Conservation (phyloP, 2,888 invertebrate species). For the Platypus cylindrus region DNA sequence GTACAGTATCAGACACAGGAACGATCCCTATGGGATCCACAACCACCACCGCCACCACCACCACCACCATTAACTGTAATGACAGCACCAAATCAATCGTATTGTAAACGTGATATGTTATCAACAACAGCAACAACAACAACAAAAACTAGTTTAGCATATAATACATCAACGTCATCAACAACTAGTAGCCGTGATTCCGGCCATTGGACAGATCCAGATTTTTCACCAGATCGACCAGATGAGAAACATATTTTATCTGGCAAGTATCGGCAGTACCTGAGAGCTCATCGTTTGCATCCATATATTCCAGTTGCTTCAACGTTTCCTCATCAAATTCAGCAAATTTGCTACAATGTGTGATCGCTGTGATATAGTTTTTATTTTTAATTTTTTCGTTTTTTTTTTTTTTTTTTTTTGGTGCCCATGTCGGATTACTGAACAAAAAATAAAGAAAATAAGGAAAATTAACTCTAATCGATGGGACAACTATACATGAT, state of each 20-base stretch:
- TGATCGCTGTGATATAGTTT: conserved; percentile 37
- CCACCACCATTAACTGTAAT: conserved; percentile 26
- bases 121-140: too few species aligned
- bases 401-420: too few species aligned
- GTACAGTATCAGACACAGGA: conserved; percentile 21
- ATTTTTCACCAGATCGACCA: conserved; percentile 32
- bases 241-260: conserved; percentile 34
- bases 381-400: too few species aligned
- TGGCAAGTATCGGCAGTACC: conserved; percentile 46
- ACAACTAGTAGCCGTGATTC: conserved; percentile 29
- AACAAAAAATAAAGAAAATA: too few species aligned
- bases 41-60: conserved; percentile 32
- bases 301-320: conserved; percentile 40
- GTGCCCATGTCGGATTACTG: too few species aligned
- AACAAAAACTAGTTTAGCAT: conserved; percentile 10
- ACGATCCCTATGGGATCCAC: conserved; percentile 29
- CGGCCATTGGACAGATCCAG: conserved; percentile 33
- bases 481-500: too few species aligned
- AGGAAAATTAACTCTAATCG: too few species aligned
- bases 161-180: conserved; percentile 25
- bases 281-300: conserved; percentile 44
- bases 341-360: conserved; percentile 49
- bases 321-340: conserved; percentile 43
- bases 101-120: conserved; percentile 31
- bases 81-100: conserved; percentile 27